These are phyloP conservation scores for Megalonaias nervosa DNA, from an alignment of 1,140 invertebrate species.

Conservation along the genomic window DNA sequence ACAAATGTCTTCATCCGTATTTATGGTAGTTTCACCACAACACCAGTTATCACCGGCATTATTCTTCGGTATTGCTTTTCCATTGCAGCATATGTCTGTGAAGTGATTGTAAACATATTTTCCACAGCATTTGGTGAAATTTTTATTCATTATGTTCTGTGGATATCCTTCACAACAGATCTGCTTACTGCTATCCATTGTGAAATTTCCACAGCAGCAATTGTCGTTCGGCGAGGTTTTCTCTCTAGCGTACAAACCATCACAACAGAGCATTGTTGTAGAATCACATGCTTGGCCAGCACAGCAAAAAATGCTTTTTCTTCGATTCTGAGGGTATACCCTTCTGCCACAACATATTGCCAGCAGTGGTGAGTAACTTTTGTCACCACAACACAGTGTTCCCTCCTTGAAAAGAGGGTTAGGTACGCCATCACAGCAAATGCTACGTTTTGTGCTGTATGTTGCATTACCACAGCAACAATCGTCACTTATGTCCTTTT, in stretches of 20 bases:
- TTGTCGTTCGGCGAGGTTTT: slow-evolving; percentile 23
- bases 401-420: slow-evolving; percentile 3
- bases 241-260: slow-evolving; percentile 3
- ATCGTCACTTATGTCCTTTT: slow-evolving; percentile 4
- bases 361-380: slow-evolving; percentile 16
- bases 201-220: slow-evolving; percentile 18
- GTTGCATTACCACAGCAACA: slow-evolving; percentile 13
- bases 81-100: slow-evolving; percentile 9
- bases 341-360: slow-evolving; percentile 11
- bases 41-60: slow-evolving; percentile 20
- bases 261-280: slow-evolving; percentile 18
- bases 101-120: slow-evolving; percentile 2
- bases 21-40: slow-evolving; percentile 26
- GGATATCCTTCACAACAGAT: slow-evolving; percentile 12
- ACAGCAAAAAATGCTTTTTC: slow-evolving; percentile 16
- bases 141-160: background rate
- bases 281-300: slow-evolving; percentile 16
- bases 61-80: slow-evolving; percentile 8
- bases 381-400: slow-evolving; percentile 6
- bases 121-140: slow-evolving; percentile 11
- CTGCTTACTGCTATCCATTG: slow-evolving; percentile 12
- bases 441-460: slow-evolving; percentile 7
- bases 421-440: slow-evolving; percentile 21
- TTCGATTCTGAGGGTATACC: slow-evolving; percentile 4
- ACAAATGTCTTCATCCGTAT: slow-evolving; percentile 30